phyloP scores from a whole-genome alignment of 2,113 vertebrate species.

The Furnarius figulus region DNA sequence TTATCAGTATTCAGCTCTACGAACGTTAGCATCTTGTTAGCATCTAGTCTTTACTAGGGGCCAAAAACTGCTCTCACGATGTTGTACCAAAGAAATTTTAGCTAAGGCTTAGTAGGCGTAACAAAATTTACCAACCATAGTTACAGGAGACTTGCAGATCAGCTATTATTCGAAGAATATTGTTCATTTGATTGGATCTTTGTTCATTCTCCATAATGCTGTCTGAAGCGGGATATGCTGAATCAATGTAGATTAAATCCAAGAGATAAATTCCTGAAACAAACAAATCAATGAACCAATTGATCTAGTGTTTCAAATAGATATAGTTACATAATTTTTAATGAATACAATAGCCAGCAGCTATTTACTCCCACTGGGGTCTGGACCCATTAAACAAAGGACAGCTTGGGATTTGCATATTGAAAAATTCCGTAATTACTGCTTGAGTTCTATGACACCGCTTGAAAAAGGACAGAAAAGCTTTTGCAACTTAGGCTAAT shows the following conservation, averaged over 20 bases:
- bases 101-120: background rate
- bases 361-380: background rate
- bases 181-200: constrained; percentile 96
- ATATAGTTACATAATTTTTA: background rate
- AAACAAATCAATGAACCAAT: background rate
- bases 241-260: constrained; percentile 97
- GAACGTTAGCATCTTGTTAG: background rate
- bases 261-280: constrained; percentile 90
- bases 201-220: constrained; percentile 96
- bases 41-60: background rate
- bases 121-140: constrained; percentile 81
- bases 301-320: background rate
- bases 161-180: constrained; percentile 91
- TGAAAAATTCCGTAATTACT: background rate
- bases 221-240: constrained; percentile 92
- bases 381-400: background rate
- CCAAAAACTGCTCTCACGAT: background rate
- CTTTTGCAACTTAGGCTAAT: background rate
- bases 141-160: constrained; percentile 94
- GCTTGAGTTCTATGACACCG: background rate
- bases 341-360: background rate
- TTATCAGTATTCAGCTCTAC: background rate
- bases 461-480: background rate
- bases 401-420: background rate
- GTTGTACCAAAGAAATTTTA: background rate